Conservation (phyloP, 2,113 vertebrate species). For the Lampris incognitus region DNA sequence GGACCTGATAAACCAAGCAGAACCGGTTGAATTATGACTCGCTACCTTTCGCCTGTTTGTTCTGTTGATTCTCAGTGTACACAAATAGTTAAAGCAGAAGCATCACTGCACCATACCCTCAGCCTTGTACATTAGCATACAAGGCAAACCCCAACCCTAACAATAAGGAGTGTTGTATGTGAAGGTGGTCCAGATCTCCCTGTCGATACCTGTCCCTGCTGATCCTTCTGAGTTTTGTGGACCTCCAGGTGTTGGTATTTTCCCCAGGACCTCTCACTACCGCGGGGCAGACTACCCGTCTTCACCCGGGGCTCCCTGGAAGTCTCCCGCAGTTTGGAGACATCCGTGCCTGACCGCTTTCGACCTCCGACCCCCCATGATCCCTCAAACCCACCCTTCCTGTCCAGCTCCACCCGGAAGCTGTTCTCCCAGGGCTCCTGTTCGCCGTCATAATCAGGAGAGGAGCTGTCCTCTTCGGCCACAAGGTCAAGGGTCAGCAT, state of each 20-base stretch:
- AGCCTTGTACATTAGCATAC: too few species aligned
- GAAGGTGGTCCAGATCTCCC: background rate
- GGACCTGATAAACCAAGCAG: slow-evolving; percentile 71
- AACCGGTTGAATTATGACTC: background rate
- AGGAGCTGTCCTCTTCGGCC: slow-evolving; percentile 89
- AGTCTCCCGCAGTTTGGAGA: slow-evolving; percentile 55
- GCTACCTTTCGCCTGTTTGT: too few species aligned
- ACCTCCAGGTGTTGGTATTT: slow-evolving; percentile 62
- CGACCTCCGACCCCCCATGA: slow-evolving; percentile 70
- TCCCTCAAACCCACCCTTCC: slow-evolving; percentile 58
- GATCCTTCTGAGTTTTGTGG: slow-evolving; percentile 70
- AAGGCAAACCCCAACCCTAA: too few species aligned
- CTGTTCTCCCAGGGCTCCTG: slow-evolving; percentile 81
- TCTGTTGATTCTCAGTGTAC: too few species aligned
- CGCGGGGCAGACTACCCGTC: slow-evolving; percentile 80
- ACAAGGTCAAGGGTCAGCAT: slow-evolving; percentile 96
- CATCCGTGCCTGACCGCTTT: slow-evolving; percentile 86
- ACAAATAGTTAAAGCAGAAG: too few species aligned
- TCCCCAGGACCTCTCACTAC: slow-evolving; percentile 78
- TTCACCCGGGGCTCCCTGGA: slow-evolving; percentile 68
- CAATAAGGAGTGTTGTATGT: too few species aligned
- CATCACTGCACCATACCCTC: too few species aligned
- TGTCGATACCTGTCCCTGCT: slow-evolving; percentile 34
- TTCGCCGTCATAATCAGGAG: slow-evolving; percentile 75
- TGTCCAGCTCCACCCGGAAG: slow-evolving; percentile 85